Conservation (phyloP, 2,888 invertebrate species). For the Neoascia interrupta region DNA sequence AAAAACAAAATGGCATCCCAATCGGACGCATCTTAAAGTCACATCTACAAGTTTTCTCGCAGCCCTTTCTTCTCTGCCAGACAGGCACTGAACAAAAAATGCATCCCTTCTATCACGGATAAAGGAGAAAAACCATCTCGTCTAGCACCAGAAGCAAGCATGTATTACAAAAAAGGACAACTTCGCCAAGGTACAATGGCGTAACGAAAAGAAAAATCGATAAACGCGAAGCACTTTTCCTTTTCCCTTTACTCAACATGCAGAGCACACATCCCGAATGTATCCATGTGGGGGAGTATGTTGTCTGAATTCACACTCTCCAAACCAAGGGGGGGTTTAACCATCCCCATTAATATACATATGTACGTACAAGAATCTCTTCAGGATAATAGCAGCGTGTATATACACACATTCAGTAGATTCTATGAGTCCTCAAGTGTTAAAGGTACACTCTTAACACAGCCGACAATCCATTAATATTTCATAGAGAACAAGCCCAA, state of each 20-base stretch:
- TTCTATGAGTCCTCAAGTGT: conserved; percentile 7
- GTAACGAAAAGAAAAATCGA: conserved; percentile 56
- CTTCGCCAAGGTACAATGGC: conserved; percentile 26
- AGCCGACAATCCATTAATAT: conserved; percentile 53
- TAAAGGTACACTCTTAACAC: conserved; percentile 43
- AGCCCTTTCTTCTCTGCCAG: not conserved
- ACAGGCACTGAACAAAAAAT: conserved; percentile 28
- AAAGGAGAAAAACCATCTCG: conserved; percentile 9
- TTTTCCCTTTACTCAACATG: conserved; percentile 22
- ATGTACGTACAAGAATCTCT: not conserved
- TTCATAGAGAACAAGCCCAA: conserved; percentile 39
- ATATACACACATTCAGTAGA: not conserved
- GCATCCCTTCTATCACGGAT: conserved; percentile 19
- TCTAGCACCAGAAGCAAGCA: conserved; percentile 22
- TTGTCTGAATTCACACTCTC: conserved; percentile 31
- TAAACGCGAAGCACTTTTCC: conserved; percentile 47
- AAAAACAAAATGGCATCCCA: conserved; percentile 50
- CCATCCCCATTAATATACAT: conserved; percentile 20
- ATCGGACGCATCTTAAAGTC: conserved; percentile 50
- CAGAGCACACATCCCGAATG: not conserved
- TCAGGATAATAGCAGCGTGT: not conserved
- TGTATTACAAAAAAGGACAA: not conserved
- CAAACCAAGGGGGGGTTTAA: not conserved
- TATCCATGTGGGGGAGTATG: conserved; percentile 12
- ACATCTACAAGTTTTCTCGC: conserved; percentile 20